Conservation (phyloP, 2,888 invertebrate species). For the Eupithecia centaureata region DNA sequence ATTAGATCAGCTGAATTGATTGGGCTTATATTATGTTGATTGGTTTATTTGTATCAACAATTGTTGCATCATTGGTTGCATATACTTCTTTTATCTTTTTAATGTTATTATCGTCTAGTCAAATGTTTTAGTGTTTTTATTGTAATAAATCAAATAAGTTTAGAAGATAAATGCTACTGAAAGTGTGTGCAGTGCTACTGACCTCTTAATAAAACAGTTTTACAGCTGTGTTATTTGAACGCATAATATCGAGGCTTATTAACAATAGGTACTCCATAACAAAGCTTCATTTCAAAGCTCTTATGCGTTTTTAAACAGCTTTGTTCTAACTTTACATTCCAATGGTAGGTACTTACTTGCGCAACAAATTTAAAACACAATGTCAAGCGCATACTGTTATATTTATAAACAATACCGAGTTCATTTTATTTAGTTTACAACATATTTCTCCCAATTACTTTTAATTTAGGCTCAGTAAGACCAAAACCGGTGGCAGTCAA, state of each 20-base stretch:
- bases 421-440: neutral
- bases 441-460: neutral
- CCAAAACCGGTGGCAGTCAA: conserved; percentile 37
- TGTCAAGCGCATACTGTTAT: conserved; percentile 54
- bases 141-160: neutral
- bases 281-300: conserved; percentile 47
- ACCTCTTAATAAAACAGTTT: neutral
- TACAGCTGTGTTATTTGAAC: neutral
- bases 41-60: conserved; percentile 45
- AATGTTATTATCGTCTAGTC: neutral
- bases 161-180: neutral
- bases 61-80: conserved; percentile 36
- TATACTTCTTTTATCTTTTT: conserved; percentile 10
- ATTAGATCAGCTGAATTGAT: conserved; percentile 60
- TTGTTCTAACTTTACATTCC: conserved; percentile 69
- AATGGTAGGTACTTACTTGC: conserved; percentile 54
- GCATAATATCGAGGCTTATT: conserved; percentile 10
- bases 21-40: conserved; percentile 63
- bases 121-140: neutral
- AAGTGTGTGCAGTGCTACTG: neutral
- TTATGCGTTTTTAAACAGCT: conserved; percentile 46
- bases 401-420: neutral
- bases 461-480: neutral
- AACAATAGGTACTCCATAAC: conserved; percentile 40
- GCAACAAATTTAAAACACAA: conserved; percentile 50